Conservation (phyloP, 1,140 invertebrate species). For the Musca vetustissima region DNA sequence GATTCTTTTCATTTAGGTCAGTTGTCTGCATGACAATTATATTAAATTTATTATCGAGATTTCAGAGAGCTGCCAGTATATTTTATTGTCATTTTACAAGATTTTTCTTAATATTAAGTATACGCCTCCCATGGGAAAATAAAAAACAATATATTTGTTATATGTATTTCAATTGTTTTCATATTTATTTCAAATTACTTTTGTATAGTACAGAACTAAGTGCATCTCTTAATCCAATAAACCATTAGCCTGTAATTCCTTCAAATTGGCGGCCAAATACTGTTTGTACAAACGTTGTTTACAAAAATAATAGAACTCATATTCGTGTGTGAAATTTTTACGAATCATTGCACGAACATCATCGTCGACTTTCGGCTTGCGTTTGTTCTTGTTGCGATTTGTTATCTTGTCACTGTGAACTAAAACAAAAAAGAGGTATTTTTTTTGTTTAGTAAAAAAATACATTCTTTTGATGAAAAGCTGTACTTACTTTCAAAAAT, state of each 20-base stretch:
- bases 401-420: constrained; percentile 45
- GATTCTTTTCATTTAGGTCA: no score
- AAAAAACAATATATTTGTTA: no score
- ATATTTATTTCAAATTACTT: not conserved
- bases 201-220: not conserved
- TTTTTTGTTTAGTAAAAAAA: constrained; percentile 2
- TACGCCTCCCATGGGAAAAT: no score
- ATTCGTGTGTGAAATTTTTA: constrained; percentile 83
- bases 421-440: constrained; percentile 24
- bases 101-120: no score
- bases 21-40: no score
- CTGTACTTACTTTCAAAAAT: constrained; percentile 48
- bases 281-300: constrained; percentile 81
- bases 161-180: not conserved
- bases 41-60: no score
- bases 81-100: no score
- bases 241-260: constrained; percentile 37
- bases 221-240: not conserved
- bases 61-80: no score
- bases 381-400: constrained; percentile 52
- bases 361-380: constrained; percentile 66
- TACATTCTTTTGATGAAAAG: not conserved
- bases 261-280: constrained; percentile 67
- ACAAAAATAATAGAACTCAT: constrained; percentile 90
- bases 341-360: constrained; percentile 82